Conservation (phyloP, 2,888 invertebrate genomes). For the Timandra comae region DNA sequence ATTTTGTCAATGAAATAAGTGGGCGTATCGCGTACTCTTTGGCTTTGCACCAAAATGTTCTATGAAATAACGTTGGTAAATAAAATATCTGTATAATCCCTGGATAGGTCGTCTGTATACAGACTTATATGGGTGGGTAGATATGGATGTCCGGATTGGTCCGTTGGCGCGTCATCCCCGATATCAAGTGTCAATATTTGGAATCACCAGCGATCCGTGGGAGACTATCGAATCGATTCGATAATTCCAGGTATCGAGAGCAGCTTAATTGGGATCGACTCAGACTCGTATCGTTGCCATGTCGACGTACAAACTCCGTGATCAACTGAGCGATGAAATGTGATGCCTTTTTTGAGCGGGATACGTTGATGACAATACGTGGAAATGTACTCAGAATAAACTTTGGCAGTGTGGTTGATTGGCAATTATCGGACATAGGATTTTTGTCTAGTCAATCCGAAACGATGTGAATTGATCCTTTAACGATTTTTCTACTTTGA, state of each 20-base stretch:
- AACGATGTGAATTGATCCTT: too few species aligned
- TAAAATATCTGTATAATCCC: too few species aligned
- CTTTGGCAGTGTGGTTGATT: background rate
- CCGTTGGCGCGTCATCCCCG: slow-evolving; percentile 13
- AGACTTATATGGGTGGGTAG: too few species aligned
- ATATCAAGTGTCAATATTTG: slow-evolving; percentile 53
- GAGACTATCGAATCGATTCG: slow-evolving; percentile 33
- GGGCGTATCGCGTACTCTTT: slow-evolving; percentile 3
- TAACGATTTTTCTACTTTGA: too few species aligned
- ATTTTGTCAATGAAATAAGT: slow-evolving; percentile 6
- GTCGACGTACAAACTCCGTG: too few species aligned
- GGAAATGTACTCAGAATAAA: background rate
- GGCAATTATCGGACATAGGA: too few species aligned
- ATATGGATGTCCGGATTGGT: background rate
- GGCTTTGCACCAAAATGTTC: background rate
- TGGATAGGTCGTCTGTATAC: background rate
- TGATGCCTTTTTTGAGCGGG: too few species aligned
- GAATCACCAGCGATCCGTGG: slow-evolving; percentile 37
- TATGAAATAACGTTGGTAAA: too few species aligned
- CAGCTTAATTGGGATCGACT: slow-evolving; percentile 60
- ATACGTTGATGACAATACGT: too few species aligned
- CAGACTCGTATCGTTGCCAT: slow-evolving; percentile 23
- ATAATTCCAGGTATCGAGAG: slow-evolving; percentile 56
- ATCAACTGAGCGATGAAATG: too few species aligned
- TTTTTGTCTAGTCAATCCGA: too few species aligned